Percentiles rank a stretch among this genome's conserved stretches.
phyloP scores from a whole-genome alignment of 2,113 vertebrate species.

The Oreochromis niloticus region DNA sequence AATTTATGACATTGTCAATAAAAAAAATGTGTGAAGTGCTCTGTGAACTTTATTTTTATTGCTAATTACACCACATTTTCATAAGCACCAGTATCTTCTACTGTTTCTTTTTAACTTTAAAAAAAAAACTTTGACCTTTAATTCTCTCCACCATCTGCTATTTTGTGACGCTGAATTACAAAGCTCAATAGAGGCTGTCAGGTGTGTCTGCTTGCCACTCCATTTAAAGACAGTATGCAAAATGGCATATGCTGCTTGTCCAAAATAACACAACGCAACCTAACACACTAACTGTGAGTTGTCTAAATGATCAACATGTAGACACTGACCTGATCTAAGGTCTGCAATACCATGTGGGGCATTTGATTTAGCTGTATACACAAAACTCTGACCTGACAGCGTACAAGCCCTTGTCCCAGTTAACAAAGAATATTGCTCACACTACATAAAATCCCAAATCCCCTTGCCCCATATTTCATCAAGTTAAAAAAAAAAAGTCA shows the following conservation, averaged over 20 bases:
- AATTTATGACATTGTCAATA: neutral
- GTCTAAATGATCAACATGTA: neutral
- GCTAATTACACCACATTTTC: neutral
- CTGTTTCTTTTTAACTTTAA: neutral
- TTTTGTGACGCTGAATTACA: neutral
- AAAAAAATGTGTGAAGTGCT: neutral
- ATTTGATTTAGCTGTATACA: neutral
- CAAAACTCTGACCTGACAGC: neutral
- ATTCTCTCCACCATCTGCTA: neutral
- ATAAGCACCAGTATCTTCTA: neutral
- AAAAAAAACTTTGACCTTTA: neutral
- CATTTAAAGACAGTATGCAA: neutral
- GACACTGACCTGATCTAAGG: neutral
- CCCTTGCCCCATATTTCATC: conserved; percentile 36
- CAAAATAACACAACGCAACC: neutral
- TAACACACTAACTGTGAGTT: neutral
- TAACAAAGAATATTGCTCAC: conserved; percentile 33
- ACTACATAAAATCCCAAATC: conserved; percentile 43
- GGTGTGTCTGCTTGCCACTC: neutral
- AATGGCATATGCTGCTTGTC: neutral
- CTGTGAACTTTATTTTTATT: neutral
- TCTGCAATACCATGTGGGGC: neutral
- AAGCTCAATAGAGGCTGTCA: neutral
- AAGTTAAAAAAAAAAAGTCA: conserved; percentile 15
- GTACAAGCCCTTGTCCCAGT: conserved; percentile 44